phyloP scores from a whole-genome alignment of 2,113 vertebrate species.

The Cyanistes caeruleus region DNA sequence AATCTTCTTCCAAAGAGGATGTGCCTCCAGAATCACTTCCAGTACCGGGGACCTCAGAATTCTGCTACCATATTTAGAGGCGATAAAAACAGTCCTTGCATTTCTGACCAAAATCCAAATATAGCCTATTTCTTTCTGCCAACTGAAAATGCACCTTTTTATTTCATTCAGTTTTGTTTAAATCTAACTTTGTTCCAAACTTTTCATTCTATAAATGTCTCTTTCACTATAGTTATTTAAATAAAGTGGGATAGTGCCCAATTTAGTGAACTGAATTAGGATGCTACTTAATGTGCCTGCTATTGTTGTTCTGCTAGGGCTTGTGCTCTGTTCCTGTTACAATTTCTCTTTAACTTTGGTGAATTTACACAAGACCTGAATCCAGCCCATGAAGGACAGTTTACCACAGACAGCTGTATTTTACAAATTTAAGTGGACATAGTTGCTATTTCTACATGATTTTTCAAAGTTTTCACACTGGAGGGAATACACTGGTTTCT shows the following conservation, averaged over 20 bases:
- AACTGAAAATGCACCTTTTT: slow-evolving; percentile 62
- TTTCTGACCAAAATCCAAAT: slow-evolving; percentile 65
- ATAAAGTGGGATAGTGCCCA: slow-evolving; percentile 30
- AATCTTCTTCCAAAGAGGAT: slow-evolving; percentile 55
- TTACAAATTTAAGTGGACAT: neutral
- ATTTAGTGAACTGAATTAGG: slow-evolving; percentile 20
- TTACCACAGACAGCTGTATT: neutral
- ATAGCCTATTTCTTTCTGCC: slow-evolving; percentile 50
- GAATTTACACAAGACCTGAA: neutral
- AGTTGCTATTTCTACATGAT: neutral
- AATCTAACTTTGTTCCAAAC: slow-evolving; percentile 47
- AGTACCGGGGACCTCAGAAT: slow-evolving; percentile 50
- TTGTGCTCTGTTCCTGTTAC: neutral
- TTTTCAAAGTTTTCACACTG: neutral
- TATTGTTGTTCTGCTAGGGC: neutral
- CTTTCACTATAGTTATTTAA: slow-evolving; percentile 41
- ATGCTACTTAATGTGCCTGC: neutral
- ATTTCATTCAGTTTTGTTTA: slow-evolving; percentile 49
- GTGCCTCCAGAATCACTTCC: slow-evolving; percentile 53
- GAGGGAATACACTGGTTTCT: neutral
- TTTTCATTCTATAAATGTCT: slow-evolving; percentile 55
- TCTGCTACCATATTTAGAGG: slow-evolving; percentile 62
- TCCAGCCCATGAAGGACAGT: neutral
- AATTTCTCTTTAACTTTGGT: neutral
- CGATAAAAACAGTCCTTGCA: slow-evolving; percentile 55